Base-by-base conservation (phyloP, 2,113 vertebrate species). In the Stictonetta naevosa region DNA sequence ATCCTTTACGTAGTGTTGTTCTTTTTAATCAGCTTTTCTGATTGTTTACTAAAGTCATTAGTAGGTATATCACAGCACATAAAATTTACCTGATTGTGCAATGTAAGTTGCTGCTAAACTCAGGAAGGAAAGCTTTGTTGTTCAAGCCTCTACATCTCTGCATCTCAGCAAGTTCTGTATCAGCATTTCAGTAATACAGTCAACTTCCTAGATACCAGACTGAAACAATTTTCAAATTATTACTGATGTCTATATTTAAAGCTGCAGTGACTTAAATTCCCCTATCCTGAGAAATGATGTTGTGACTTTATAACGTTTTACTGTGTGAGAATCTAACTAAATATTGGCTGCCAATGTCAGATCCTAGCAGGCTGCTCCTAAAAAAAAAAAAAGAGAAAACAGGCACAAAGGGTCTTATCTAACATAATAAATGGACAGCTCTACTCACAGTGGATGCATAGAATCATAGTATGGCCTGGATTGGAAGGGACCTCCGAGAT, bases 381-480 rank as follows among this genome's bases (percentile, higher is more conserved):
- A 38, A 38, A 38, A 38, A 38, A 44, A 50, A 17, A 44, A 15
- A 71, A 78, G 11, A 11, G 36, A 55, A 67, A 83, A 55, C 20
- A 50, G 53, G 3, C 36, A 58, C 2, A 6, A 19, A 59, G 50
- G 25, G 23, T 74, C 13, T 77, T 13, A 19, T 55, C 3, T 80
- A 13, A 17, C 1, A 5, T 59, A 11, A 0, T 46, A 10, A 17
- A 5, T 40, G 44, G 23, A 33, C 46, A 76, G 23, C 34, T 88
- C 44, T 64, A 33, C 0, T 3, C 59, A 10, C 2, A 3, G 21
- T 18, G 4, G 3, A 21, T 58, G 31, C 17, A 46, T 46, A 46
- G 44, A 46, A 20, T 46, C 44, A 46, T 20, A 46, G 19, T 20
- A 46, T 46, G 44, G 19, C 44, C 44, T 46, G 44, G 44, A 10